phyloP scores from a whole-genome alignment of 2,888 invertebrate genomes.

The Rhabditophanes sp. region DNA sequence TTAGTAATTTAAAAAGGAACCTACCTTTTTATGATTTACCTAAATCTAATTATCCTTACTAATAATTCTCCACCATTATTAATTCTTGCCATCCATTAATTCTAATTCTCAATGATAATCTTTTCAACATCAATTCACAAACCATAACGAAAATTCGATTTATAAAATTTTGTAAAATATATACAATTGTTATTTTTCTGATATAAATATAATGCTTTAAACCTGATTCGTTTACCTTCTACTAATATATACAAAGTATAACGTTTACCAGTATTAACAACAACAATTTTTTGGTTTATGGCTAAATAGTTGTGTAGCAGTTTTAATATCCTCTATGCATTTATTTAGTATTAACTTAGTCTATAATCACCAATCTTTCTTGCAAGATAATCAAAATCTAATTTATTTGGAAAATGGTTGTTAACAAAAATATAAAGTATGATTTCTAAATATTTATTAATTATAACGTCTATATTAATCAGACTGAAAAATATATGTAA shows the following conservation, averaged over 20 bases:
- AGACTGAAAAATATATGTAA: too few species aligned
- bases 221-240: slow-evolving; percentile 1
- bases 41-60: neutral
- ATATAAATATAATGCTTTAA: neutral
- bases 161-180: neutral
- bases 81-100: neutral
- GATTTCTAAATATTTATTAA: too few species aligned
- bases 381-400: too few species aligned
- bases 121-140: slow-evolving; percentile 1
- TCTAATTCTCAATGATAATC: slow-evolving; percentile 1
- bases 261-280: neutral
- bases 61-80: neutral
- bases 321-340: too few species aligned
- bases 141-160: neutral
- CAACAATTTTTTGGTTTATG: too few species aligned
- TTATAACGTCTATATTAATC: too few species aligned
- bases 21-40: too few species aligned
- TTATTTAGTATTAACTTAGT: too few species aligned
- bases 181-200: slow-evolving; percentile 1
- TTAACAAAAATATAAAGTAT: too few species aligned
- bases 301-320: too few species aligned
- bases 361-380: too few species aligned
- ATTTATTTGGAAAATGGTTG: too few species aligned
- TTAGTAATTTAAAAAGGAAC: neutral
- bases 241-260: neutral